Base-by-base conservation (phyloP, 2,888 invertebrate species). In the Agriotes lineatus region DNA sequence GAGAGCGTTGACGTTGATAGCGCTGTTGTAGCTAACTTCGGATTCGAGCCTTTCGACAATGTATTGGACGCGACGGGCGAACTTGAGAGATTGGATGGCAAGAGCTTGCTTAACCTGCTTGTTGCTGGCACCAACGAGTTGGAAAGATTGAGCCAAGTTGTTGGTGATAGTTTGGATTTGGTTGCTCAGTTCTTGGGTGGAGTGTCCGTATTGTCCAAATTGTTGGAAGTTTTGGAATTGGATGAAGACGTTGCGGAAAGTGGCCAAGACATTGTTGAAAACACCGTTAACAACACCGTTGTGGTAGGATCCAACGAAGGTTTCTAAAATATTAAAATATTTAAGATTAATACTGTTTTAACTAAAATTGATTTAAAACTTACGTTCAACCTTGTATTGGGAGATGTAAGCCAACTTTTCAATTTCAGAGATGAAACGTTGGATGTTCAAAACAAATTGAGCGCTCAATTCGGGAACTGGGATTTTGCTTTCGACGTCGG, bases 241-340 rank as follows among this genome's bases (percentile, higher is more conserved):
- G 12, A 68, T 42, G 35, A 54, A 44, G 37, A 68, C 57, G 30
- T 63, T 68, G 6, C 68, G 62, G n/a, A 68, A 22, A 22, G 57
- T 48, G 1, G 30, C 37, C 50, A 68, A 59, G 9, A 63, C 37
- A 48, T 57, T 62, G 33, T 57, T 57, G 19, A 52, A 57, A 0
- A 68, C 44, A 10, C 57, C 57, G 14, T 68, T 39, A 20, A 68
- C 35, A 12, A 39, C 56, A 14, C 50, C 42, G 20, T 45, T 56
- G n/a, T 22, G 22, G 19, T 45, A 22, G 25, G 20, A n/a, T n/a
- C n/a, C n/a, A n/a, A n/a, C n/a, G n/a, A n/a, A n/a, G n/a, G n/a
- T n/a, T n/a, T n/a, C n/a, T n/a, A n/a, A n/a, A n/a, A n/a, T n/a
- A n/a, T n/a, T n/a, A n/a, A n/a, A n/a, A n/a, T n/a, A n/a, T n/a